Base-by-base conservation (phyloP, 2,888 invertebrate species). In the Chrysopilus asiliformis region DNA sequence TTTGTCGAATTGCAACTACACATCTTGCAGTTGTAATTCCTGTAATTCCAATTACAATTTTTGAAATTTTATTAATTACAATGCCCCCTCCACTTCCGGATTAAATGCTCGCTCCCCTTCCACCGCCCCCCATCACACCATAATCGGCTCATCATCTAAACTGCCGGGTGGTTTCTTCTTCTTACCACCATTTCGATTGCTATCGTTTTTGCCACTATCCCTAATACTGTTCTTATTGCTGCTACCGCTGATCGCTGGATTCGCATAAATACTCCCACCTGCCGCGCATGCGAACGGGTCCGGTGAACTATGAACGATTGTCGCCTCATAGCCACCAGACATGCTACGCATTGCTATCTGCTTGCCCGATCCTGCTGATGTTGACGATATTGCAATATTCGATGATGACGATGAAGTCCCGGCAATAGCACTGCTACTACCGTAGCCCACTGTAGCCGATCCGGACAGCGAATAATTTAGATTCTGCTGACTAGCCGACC, bases 131-230 rank as follows among this genome's bases (percentile, higher is more conserved):
- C n/a, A n/a, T 47, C 41, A 52, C 33, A 52, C 52, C 52, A 52
- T 52, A 36, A 52, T 52, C 32, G 52, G 52, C 39, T 52, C 51
- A 38, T 52, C 52, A 40, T 52, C 52, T 28, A 50, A 41, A 43
- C 46, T 49, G 39, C 47, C 48, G 25, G 44, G 47, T 40, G 46
- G 45, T 32, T 49, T 50, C 39, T 49, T 47, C 30, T 47, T 47
- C 30, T 33, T 37, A 28, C 46, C 43, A 40, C 46, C 44, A 39
- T 42, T 45, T 35, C 43, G 43, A 33, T 43, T 41, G 24, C 32
- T 39, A 26, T 32, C 34, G 14, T 39, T 41, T 20, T 40, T 40
- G 28, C 19, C 43, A 37, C 41, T 43, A 29, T 48, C 46, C 36
- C 43, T 44, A 47, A 44, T 48, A 45, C 45, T 45, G 40, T 37